phyloP scores from a whole-genome alignment of 2,888 invertebrate species.

The Tetragonisca angustula region DNA sequence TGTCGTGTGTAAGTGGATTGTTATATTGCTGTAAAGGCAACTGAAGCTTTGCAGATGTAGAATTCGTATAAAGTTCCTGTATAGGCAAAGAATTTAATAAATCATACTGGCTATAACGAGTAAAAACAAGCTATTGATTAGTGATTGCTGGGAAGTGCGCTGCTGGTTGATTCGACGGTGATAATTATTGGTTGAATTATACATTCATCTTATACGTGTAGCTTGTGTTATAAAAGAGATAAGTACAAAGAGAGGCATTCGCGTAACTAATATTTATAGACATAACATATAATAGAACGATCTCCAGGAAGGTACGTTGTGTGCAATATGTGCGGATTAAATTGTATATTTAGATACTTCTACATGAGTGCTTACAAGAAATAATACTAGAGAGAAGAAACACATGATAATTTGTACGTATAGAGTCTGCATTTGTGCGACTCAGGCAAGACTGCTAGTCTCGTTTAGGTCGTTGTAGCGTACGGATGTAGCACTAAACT shows the following conservation, averaged over 20 bases:
- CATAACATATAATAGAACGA: background rate
- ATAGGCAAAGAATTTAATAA: background rate
- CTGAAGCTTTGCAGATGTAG: background rate
- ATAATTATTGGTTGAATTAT: background rate
- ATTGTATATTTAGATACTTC: background rate
- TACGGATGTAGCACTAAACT: background rate
- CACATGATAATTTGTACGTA: background rate
- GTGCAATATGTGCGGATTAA: background rate
- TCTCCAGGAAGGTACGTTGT: background rate
- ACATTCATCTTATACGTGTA: too few relatives aligned
- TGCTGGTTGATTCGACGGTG: background rate
- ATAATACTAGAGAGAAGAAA: background rate
- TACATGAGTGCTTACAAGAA: background rate
- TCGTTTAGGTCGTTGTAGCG: background rate
- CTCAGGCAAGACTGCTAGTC: background rate
- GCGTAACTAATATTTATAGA: background rate
- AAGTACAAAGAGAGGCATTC: background rate
- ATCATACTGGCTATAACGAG: background rate
- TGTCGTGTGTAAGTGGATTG: background rate
- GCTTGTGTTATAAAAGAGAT: background rate
- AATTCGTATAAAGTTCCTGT: background rate
- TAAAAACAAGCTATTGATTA: background rate
- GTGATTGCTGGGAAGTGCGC: background rate
- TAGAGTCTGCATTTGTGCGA: background rate
- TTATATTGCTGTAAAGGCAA: background rate